Evolutionary conservation across 23 tunicate genomes (phyloP).

Genomic region (Trididemnum clinides): DNA sequence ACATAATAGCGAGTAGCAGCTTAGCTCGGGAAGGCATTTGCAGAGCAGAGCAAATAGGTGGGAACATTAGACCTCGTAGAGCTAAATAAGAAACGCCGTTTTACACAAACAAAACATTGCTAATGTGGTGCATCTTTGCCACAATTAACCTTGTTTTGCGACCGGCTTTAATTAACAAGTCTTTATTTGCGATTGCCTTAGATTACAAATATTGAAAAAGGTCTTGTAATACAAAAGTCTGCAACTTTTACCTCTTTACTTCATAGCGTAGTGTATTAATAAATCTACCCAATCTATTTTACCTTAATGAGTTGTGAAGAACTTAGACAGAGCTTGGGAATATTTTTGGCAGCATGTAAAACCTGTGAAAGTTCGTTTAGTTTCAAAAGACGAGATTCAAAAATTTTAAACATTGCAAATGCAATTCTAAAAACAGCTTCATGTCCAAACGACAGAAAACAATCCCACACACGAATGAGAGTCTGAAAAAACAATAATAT

Average conservation of each 20-base stretch:
- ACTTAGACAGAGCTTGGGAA: slow-evolving; percentile 45
- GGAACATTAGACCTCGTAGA: too few relatives aligned
- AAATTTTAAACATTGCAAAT: slow-evolving; percentile 41
- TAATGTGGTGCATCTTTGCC: too few relatives aligned
- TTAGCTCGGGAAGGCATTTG: too few relatives aligned
- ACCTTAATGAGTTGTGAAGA: slow-evolving; percentile 55
- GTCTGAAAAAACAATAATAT: slow-evolving; percentile 26
- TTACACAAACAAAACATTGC: too few relatives aligned
- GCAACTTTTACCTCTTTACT: too few relatives aligned
- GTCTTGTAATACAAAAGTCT: too few relatives aligned
- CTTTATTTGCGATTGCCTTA: too few relatives aligned
- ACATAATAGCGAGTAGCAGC: too few relatives aligned
- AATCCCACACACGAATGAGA: slow-evolving; percentile 69
- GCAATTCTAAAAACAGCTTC: slow-evolving; percentile 65
- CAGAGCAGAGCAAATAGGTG: too few relatives aligned
- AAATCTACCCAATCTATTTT: background rate
- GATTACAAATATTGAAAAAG: background rate
- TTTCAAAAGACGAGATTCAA: slow-evolving; percentile 53
- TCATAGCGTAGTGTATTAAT: background rate
- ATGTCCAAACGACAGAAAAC: slow-evolving; percentile 69
- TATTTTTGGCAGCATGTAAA: slow-evolving; percentile 66
- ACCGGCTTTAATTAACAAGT: too few relatives aligned
- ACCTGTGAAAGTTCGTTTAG: slow-evolving; percentile 57
- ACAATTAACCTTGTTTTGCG: too few relatives aligned
- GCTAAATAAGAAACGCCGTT: too few relatives aligned